Base-by-base conservation (phyloP, 2,888 invertebrate species). In the Amphipoea oculea region DNA sequence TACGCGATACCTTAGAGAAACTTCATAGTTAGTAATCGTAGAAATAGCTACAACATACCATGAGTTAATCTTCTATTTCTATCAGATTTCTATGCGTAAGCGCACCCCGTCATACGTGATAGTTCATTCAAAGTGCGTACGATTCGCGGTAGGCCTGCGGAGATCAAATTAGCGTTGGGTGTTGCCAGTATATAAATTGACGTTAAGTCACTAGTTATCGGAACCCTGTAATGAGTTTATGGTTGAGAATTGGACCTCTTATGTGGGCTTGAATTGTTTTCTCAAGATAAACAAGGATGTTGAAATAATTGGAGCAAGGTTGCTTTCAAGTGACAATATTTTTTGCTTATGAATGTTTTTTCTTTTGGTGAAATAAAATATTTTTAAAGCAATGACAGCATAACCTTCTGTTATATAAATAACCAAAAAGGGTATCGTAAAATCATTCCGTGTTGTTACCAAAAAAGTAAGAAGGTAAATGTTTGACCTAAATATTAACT, bases 111-210 rank as follows among this genome's bases (percentile, higher is more conserved):
- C 57, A 74, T 80, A 87, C 89, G 89, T 88, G 87, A 84, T 81
- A 76, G 81, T 81, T 73, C 76, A 84, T 86, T 88, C 89, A 23
- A 83, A 79, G 69, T 79, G 79, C 79, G 83, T 82, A 70, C 60
- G 66, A 74, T 73, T 66, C 79, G 74, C 85, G 77, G 74, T 86
- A 83, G 79, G 88, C 86, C 86, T 88, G 78, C 69, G 73, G 86
- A 89, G 89, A 88, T 89, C 87, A 89, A 89, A 87, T 87, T 89
- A 86, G 77, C 74, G 81, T 74, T 71, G 54, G 74, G 73, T 78
- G 86, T 75, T 78, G 68, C 72, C 74, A 83, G 86, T 74, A 88
- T 88, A 73, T 85, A 77, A 87, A 86, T 77, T 66, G 17, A 20
- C 23, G 57, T 89, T 89, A 87, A 83, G 79, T 81, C 79, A 80